Conservation (phyloP, 2,113 vertebrate species). For the Zosterops lateralis region DNA sequence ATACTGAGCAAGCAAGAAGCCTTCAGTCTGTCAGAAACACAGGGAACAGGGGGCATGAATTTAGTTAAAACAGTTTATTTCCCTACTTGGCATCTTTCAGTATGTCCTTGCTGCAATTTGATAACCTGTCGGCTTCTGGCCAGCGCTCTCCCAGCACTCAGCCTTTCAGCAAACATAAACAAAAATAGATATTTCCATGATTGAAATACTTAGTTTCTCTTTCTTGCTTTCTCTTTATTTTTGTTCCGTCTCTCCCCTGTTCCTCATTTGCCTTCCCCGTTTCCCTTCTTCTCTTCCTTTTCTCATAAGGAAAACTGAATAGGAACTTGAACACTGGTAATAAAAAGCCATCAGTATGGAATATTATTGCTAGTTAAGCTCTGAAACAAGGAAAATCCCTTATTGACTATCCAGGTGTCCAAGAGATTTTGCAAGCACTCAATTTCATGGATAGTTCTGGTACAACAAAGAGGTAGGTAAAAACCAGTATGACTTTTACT, state of each 20-base stretch:
- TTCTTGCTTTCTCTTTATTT: background rate
- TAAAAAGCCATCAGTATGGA: background rate
- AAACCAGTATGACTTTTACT: background rate
- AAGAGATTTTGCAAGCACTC: background rate
- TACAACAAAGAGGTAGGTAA: background rate
- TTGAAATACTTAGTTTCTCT: background rate
- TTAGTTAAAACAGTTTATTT: background rate
- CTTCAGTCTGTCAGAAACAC: background rate
- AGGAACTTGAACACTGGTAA: background rate
- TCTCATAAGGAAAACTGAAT: background rate
- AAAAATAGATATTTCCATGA: background rate
- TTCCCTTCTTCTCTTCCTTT: background rate
- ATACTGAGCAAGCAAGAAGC: background rate
- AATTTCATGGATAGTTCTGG: background rate
- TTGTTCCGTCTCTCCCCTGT: rapidly evolving
- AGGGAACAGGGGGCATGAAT: background rate
- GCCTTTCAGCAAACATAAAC: background rate
- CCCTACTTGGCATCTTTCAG: background rate
- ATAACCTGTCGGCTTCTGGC: background rate
- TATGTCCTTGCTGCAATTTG: background rate
- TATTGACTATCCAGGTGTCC: background rate
- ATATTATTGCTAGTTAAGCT: background rate
- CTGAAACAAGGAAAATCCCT: background rate
- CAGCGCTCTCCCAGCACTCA: background rate
- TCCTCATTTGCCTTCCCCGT: rapidly evolving